These are phyloP conservation scores for Thermophis baileyi DNA, from an alignment of 2,113 vertebrate species.

Conservation along the genomic window DNA sequence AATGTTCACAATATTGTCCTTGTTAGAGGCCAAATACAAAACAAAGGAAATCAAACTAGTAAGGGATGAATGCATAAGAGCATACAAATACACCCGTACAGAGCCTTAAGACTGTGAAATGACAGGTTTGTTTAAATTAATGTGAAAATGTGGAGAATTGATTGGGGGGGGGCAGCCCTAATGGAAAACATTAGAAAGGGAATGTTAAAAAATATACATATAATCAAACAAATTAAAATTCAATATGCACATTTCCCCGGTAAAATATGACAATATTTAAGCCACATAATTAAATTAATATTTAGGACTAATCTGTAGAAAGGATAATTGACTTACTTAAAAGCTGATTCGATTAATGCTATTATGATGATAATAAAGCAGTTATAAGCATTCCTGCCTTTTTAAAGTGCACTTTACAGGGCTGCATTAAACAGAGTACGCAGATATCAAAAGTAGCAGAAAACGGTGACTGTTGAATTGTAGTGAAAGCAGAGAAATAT, in stretches of 20 bases:
- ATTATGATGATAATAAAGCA: slow-evolving; percentile 68
- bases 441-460: background rate
- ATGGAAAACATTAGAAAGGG: background rate
- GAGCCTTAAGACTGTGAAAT: background rate
- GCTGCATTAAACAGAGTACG: background rate
- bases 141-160: background rate
- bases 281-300: slow-evolving; percentile 64
- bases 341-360: slow-evolving; percentile 71
- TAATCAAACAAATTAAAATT: slow-evolving; percentile 20
- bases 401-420: slow-evolving; percentile 31
- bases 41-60: background rate
- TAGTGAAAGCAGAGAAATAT: background rate
- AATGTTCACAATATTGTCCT: background rate
- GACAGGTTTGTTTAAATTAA: background rate
- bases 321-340: slow-evolving; percentile 73
- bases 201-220: background rate
- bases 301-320: slow-evolving; percentile 70
- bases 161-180: background rate
- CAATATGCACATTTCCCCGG: slow-evolving; percentile 4
- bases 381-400: slow-evolving; percentile 59
- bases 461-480: background rate
- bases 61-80: background rate
- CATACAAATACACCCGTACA: background rate
- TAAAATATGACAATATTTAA: slow-evolving; percentile 45
- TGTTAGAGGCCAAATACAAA: background rate